phyloP scores from a whole-genome alignment of 2,888 invertebrate species.

The Globia sparganii region DNA sequence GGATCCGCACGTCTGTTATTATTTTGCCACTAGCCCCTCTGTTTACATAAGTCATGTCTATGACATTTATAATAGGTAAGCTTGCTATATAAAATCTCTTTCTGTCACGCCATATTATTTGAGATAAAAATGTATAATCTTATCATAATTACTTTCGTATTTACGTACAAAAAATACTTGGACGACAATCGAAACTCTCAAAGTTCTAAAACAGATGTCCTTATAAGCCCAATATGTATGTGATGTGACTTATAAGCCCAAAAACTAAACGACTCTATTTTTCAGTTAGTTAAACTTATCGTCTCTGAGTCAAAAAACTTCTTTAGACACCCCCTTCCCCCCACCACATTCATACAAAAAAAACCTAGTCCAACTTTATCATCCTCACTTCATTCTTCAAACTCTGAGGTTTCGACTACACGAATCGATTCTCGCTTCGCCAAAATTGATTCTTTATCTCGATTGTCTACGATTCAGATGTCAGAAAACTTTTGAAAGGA shows the following conservation, averaged over 20 bases:
- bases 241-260: conserved; percentile 7
- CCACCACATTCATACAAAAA: conserved; percentile 14
- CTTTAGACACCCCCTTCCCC: not conserved
- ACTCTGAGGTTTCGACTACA: conserved; percentile 30
- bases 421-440: conserved; percentile 38
- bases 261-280: not conserved
- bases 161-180: not conserved
- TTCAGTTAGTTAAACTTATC: not conserved
- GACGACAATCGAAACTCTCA: not conserved
- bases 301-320: not conserved
- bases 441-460: conserved; percentile 34
- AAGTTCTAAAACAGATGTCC: not conserved
- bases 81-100: no score
- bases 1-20: no score
- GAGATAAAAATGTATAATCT: not conserved
- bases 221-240: not conserved
- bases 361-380: conserved; percentile 32
- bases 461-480: conserved; percentile 46
- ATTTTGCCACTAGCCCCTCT: no score
- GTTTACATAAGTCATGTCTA: no score
- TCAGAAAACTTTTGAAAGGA: conserved; percentile 54
- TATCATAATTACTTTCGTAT: not conserved
- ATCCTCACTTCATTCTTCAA: conserved; percentile 14
- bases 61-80: no score
- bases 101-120: not conserved